Evolutionary conservation across 2,113 vertebrate genomes (phyloP), one percentile per base, ranked within the genome.

Genomic region (Leptosomus discolor): DNA sequence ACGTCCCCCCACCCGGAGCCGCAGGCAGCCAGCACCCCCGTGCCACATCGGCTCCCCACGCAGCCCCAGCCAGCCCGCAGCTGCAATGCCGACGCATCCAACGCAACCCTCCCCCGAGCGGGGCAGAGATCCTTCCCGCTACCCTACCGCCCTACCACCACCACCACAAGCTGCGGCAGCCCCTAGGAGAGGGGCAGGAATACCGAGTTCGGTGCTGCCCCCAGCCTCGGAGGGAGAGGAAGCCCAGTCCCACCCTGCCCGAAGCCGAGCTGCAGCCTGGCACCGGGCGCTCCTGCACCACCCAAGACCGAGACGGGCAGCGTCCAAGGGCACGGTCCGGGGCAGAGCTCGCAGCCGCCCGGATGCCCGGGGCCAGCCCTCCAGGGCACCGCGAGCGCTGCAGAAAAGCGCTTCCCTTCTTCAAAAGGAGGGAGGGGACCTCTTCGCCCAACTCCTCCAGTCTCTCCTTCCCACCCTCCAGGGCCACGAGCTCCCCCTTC

Each of bases 331-430:
- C 68, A 58, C 6, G 1, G 37, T 0, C 63, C 24, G 1, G 9
- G 26, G n/a, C 61, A 54, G 41, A 50, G 54, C 58, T 13, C 5
- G 20, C 12, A 3, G 67, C 83, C 26, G 1, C 51, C 51, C 4
- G 1, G 24, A 6, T 1, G 4, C 27, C 68, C 9, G 2, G 53
- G 30, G 85, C 50, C 63, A 30, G 34, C 94, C 58, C 26, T 22
- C 30, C 43, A 5, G 64, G 48, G 39, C 73, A 58, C 29, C 3
- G 0, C 2, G 1, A 17, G 5, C 0, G 0, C 90, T 4, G 19
- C n/a, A 56, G 78, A 32, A 21, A 34, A 58, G 10, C 34, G 0
- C 50, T 48, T 80, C 45, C 76, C 36, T 32, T 7, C 84, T 6
- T 17, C 77, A 10, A 17, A 21, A 12, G 1, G 0, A 12, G 39